Evolutionary conservation across 2,113 vertebrate species (phyloP).

Genomic region (Mus musculus): DNA sequence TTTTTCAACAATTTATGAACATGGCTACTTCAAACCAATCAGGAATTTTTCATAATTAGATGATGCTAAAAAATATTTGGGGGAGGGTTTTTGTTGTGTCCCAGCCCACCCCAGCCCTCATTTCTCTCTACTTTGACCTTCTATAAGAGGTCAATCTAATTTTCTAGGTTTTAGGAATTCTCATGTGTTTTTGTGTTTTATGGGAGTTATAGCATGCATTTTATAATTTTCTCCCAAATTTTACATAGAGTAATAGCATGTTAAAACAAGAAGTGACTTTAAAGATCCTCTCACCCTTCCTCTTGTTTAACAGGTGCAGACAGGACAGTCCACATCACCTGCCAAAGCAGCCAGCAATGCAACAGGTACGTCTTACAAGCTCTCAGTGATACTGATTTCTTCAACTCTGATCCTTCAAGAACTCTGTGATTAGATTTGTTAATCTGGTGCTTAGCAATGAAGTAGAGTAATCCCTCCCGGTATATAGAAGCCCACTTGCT

Average conservation of each 20-base stretch:
- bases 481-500: slow-evolving; percentile 7
- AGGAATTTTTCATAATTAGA: not conserved
- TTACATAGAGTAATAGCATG: slow-evolving; percentile 28
- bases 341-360: not conserved
- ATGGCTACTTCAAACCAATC: not conserved
- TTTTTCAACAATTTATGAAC: slow-evolving; percentile 26
- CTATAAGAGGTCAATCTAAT: not conserved
- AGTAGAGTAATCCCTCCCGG: not conserved
- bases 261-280: slow-evolving; percentile 29
- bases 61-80: not conserved
- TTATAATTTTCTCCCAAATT: slow-evolving; percentile 58
- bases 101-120: not conserved
- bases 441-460: not conserved
- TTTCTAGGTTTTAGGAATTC: slow-evolving; percentile 1
- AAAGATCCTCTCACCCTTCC: slow-evolving; percentile 6
- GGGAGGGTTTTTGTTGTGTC: not conserved
- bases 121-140: not conserved
- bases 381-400: not conserved
- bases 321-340: not conserved
- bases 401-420: slow-evolving; percentile 51
- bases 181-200: slow-evolving; percentile 35
- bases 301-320: slow-evolving; percentile 46
- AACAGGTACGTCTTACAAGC: not conserved
- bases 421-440: slow-evolving; percentile 13
- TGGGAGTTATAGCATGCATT: not conserved